These are phyloP conservation scores for Aplidium turbinatum DNA, from an alignment of 23 tunicate species.

Conservation along the genomic window DNA sequence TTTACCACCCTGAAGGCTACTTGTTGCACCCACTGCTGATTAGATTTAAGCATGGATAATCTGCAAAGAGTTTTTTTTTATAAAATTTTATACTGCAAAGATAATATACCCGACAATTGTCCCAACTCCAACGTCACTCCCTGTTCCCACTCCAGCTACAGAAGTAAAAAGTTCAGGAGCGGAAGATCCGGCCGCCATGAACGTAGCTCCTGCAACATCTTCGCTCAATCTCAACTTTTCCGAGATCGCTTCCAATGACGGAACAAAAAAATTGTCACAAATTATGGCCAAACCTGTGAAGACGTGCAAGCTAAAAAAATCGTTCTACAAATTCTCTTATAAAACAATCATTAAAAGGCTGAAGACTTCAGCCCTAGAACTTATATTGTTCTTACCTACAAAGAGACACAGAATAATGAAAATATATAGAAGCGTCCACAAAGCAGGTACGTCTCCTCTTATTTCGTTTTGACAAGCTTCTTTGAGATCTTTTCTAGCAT, in stretches of 20 bases:
- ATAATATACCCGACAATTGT: slow-evolving; percentile 86
- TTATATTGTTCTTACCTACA: slow-evolving; percentile 83
- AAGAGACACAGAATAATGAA: slow-evolving; percentile 71
- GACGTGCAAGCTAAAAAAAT: background rate
- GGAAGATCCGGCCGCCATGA: slow-evolving; percentile 98
- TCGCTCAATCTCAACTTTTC: slow-evolving; percentile 84
- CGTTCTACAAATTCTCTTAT: too few species aligned
- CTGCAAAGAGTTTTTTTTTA: too few species aligned
- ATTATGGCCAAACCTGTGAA: slow-evolving; percentile 71
- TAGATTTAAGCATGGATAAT: too few species aligned
- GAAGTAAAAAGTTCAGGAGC: slow-evolving; percentile 96
- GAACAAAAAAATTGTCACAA: slow-evolving; percentile 95
- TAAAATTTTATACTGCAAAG: too few species aligned
- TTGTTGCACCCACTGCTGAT: too few species aligned
- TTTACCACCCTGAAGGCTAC: too few species aligned
- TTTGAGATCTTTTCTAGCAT: too few species aligned
- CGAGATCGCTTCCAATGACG: slow-evolving; percentile 93
- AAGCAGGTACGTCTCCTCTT: slow-evolving; percentile 54
- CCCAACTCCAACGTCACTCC: slow-evolving; percentile 98
- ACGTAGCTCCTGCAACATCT: slow-evolving; percentile 98
- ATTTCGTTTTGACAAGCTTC: slow-evolving; percentile 48
- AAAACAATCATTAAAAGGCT: too few species aligned
- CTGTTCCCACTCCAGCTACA: slow-evolving; percentile 83
- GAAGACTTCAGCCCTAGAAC: too few species aligned
- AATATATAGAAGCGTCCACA: slow-evolving; percentile 63